Evolutionary conservation across 2,888 invertebrate species (phyloP), one percentile per base, ranked within the genome.

Genomic region (Ectemnius lituratus): DNA sequence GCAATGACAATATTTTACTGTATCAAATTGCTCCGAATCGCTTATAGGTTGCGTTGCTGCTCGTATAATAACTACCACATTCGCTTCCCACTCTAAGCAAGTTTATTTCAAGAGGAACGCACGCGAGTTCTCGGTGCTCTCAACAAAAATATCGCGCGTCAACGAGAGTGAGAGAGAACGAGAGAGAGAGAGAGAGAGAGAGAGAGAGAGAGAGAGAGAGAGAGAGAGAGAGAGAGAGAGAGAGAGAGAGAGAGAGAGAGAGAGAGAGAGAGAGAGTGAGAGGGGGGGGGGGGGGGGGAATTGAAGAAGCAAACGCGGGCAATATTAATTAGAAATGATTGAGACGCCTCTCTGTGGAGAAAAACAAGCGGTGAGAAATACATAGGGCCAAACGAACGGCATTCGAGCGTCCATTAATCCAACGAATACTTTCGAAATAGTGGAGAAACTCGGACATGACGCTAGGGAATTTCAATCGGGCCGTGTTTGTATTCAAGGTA

Each of bases 401-500:
- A 27, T n/a, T 28, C 60, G n/a, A 16, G 20, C 52, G 16, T 64
- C 66, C 52, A 69, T 71, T 71, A 78, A 71, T 74, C 64, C 70
- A 52, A 18, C 61, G 63, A 66, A 69, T 58, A 71, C 78, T 78
- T 78, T 78, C 78, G 70, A 78, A 78, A 75, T 69, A 52, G n/a
- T 18, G 49, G 67, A 70, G 78, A 71, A 78, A 78, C 74, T 70
- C 68, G 56, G 58, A 71, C 49, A 63, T 46, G 70, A 57, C 37
- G 45, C 58, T 27, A n/a, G 16, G 52, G 78, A 78, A 75, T 78
- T 71, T 69, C 78, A 78, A 78, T 78, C 71, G 49, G 45, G n/a
- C 57, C 23, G 52, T 47, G 57, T 56, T 70, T 45, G 59, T 62
- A 77, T 73, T 72, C 52, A 4, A 61, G n/a, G 20, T 46, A 23